Evolutionary conservation across 2,113 vertebrate genomes (phyloP), one percentile per base, ranked within the genome.

Genomic region (Falco punctatus): DNA sequence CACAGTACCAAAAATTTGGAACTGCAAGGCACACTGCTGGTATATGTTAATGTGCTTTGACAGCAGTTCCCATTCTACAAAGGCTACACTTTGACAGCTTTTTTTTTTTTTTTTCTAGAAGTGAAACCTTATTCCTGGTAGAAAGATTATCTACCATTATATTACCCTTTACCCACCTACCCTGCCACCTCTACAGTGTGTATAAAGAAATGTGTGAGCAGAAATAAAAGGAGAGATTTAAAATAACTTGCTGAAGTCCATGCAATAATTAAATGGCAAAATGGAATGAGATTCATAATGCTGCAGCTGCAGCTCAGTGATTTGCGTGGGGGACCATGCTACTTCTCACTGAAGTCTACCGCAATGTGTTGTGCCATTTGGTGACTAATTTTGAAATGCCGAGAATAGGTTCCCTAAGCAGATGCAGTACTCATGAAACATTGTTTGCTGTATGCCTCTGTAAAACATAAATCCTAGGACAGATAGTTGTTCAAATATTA

Each of bases 271-370:
- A 91, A 91, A 23, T 35, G 46, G 42, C 15, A 88, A 80, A 62
- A 22, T 62, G 26, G 32, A 94, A 66, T 73, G 71, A 88, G 42
- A 85, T 27, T 69, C 51, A 82, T 38, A 13, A n/a, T n/a, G 10
- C 2, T 54, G 3, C 57, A 75, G 35, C 26, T 67, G 38, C 26
- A 73, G 54, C 28, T 82, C 42, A 83, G 32, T 81, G 59, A 54
- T 73, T 46, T 95, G 58, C 0, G 0, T 77, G 61, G 84, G 26
- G 70, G 19, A 38, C 13, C 0, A 1, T 65, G 65, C 38, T 12
- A 33, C 38, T 66, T 70, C 55, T 62, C 33, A 40, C 32, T 71
- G 72, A 62, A 70, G 14, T 42, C 28, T 71, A 27, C 20, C 48
- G 69, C 42, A 86, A 12, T 48, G n/a, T 0, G 0, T 77, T 71